Base-by-base conservation (phyloP, 2,797 vertebrate species). In the Paratrypauchen microcephalus region DNA sequence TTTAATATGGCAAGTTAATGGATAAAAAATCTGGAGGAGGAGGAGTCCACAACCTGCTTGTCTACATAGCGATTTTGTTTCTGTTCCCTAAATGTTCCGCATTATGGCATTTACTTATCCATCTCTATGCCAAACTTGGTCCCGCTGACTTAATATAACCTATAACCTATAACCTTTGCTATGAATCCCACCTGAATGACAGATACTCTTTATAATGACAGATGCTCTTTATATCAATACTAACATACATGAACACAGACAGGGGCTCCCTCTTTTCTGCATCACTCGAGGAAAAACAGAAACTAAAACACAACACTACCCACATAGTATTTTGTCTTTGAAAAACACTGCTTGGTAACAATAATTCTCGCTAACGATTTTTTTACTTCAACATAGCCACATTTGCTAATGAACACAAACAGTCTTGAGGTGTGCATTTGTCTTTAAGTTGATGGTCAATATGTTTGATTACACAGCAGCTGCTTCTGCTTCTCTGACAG, bases 401-500 rank as follows among this genome's bases (percentile, higher is more conserved):
- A 50, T 50, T 6, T n/a, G 6, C 5, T 45, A 45, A 45, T 45
- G 15, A 45, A 45, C 41, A 45, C 41, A 41, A 48, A 16, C 16
- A 6, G 5, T n/a, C 61, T 45, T 63, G 61, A 24, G 9, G 4
- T 6, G 13, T 63, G 8, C 21, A 6, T 48, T 48, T 26, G 23
- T 64, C 41, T 18, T 64, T 50, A 28, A 65, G 41, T 16, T 24
- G 11, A 39, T 65, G 19, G 32, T 55, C 32, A 21, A 50, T 72
- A 56, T 70, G 30, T 78, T 28, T 50, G 64, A 72, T 54, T 36
- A 8, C 16, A n/a, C 19, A 52, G 50, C 50, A 52, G 19, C 52
- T 8, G 50, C n/a, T 2, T 56, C 28, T 4, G 4, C 71, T 36
- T 32, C 32, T 21, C 48, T 76, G 65, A 69, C 24, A 6, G 6